Percentiles rank a stretch among this genome's conserved stretches.
Evolutionary conservation across 1,140 invertebrate species (phyloP).

Genomic region (Aphaenogaster floridana): DNA sequence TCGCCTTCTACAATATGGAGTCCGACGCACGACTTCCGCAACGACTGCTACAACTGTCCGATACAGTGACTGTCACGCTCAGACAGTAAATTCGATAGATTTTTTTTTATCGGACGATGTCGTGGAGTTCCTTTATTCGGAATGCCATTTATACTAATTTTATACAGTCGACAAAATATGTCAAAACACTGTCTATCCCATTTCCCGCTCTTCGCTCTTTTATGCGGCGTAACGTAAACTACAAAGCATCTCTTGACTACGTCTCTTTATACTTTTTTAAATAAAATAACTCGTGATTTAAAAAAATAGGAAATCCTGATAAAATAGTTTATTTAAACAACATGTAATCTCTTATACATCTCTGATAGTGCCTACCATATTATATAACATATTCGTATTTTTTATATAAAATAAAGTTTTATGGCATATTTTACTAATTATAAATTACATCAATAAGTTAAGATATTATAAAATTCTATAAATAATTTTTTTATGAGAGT

Average conservation of each 20-base stretch:
- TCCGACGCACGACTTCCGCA: slow-evolving; percentile 55
- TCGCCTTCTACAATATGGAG: slow-evolving; percentile 54
- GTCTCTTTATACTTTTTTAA: not conserved
- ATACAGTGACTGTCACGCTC: slow-evolving; percentile 65
- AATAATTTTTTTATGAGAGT: not conserved
- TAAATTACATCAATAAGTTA: not conserved
- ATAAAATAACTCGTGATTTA: not conserved
- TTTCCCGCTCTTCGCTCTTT: not conserved
- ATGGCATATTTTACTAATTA: not conserved
- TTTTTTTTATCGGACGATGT: slow-evolving; percentile 54
- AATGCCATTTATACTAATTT: slow-evolving; percentile 52
- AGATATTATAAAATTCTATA: not conserved
- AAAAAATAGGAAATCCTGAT: not conserved
- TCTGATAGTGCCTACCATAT: not conserved
- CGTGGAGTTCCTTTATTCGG: slow-evolving; percentile 10
- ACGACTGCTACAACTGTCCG: slow-evolving; percentile 61
- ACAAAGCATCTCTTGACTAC: not conserved
- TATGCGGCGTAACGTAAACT: not conserved
- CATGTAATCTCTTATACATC: not conserved
- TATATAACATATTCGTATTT: not conserved
- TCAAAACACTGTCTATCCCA: slow-evolving; percentile 7
- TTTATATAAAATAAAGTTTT: not conserved
- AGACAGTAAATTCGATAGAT: slow-evolving; percentile 56
- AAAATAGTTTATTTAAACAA: not conserved
- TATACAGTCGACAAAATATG: slow-evolving; percentile 24